Evolutionary conservation across 2,888 invertebrate genomes (phyloP), one percentile per base, ranked within the genome.

Genomic region (Caenorhabditis macrosperma): DNA sequence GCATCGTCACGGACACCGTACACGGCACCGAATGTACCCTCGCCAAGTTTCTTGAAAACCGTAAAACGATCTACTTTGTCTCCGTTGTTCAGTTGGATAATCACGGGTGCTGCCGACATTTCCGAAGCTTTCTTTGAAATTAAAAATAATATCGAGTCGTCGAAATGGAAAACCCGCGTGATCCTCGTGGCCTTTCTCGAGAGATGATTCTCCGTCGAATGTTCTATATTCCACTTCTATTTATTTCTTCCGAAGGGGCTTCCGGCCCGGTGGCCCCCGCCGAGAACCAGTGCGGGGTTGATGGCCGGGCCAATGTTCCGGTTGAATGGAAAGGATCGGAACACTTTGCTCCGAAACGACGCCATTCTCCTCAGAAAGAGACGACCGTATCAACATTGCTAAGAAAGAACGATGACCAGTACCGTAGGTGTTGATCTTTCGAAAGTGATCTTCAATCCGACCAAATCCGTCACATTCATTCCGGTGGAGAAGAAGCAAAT

Each of bases 1-100:
- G 38, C 9, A 20, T 72, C 75, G 41, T 82, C 82, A 22, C 66
- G 38, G 12, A 86, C 85, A 24, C 69, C 77, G 60, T 81, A 87
- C 15, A 88, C 87, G 15, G 88, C 85, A 35, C 88, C 88, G 66
- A 85, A 88, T 17, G 87, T 86, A 17, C 87, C 87, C 67, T 86
- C 84, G 10, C 87, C 87, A 33, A 88, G 83, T 67, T 82, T 77
- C 48, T 81, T 82, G 38, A 76, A 59, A 48, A 82, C 82, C 66
- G 76, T 80, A 38, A 75, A 84, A 50, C 81, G 77, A 67, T 74
- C 72, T 17, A 84, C 76, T 68, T 41, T 75, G 22, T 80, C 68
- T 33, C 82, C 82, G 44, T 68, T 60, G 50, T 67, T 55, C 48
- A 82, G 50, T 68, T 78, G 69, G 64, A 83, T 77, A 24, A 83